Base-by-base conservation (phyloP, 2,797 vertebrate genomes). In the Gymnodraco acuticeps region DNA sequence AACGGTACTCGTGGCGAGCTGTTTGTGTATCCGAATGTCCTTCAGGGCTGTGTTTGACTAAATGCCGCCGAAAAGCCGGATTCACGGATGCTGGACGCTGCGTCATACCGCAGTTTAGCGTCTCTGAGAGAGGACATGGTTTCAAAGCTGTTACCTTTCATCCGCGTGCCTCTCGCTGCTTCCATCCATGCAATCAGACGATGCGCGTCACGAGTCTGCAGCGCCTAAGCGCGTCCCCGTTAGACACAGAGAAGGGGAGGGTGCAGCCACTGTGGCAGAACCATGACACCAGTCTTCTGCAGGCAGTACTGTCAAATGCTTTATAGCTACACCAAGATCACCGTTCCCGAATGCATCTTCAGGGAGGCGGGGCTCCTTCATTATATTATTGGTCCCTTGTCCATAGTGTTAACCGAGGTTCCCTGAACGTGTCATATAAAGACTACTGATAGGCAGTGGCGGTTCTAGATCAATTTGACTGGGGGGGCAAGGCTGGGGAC, bases 61-160 rank as follows among this genome's bases (percentile, higher is more conserved):
- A 33, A 52, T 3, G 13, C 52, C 0, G 20, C 27, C 17, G 16
- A 2, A 12, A 51, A 55, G 7, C 23, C 3, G 3, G 16, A 27
- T 51, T 4, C 20, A 0, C 0, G 5, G 64, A 6, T 5, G 64
- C 58, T 9, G 6, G 4, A 1, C 0, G 4, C 7, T 4, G 19
- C 2, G 4, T 15, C 16, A n/a, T 0, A 2, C 43, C 0, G 5
- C 20, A 12, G 10, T 3, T 3, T 1, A 9, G 3, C 12, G n/a
- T 0, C 5, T 27, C 15, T 9, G 12, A 20, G 7, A 0, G 33
- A 55, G 62, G 66, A 68, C 62, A 76, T 33, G 69, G 47, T 3
- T 0, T 15, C 13, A 9, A 52, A 71, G 23, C 72, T 2, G 53
- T 85, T 90, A 90, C 90, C 88, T 85, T 76, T 61, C 78, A 45